Evolutionary conservation across 2,113 vertebrate species (phyloP), one percentile per base, ranked within the genome.

Genomic region (Phyllostomus hastatus): DNA sequence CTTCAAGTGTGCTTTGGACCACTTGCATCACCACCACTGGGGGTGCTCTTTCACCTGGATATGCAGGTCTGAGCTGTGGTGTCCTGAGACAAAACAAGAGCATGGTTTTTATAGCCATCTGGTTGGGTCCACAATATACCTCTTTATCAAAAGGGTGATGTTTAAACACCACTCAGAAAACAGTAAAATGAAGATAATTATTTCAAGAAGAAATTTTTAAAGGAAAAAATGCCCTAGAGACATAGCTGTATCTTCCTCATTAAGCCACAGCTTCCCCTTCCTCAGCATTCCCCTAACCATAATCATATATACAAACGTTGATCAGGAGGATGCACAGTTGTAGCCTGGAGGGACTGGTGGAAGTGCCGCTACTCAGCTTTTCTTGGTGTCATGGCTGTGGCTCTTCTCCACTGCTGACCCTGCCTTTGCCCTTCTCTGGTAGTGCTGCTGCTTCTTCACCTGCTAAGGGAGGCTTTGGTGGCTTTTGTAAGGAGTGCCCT

Each of bases 131-230:
- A 48, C 48, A 82, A 12, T 41, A 43, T 89, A 20, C 10, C 14
- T 95, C 75, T 59, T 89, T 95, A 91, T 83, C 87, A 85, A 93
- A 96, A 95, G 43, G 9, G 20, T 92, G n/a, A 57, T 88, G 14
- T 76, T 93, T 90, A 89, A 76, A 52, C n/a, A 91, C 48, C 72
- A 78, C 41, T 69, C 91, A 94, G 59, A 64, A 91, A 94, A 11
- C 14, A 70, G 14, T 72, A 85, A 91, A 94, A 73, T 43, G 52
- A 89, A 92, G 67, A 31, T 72, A 86, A 85, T 96, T 84, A 5
- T 92, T 95, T 61, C 81, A 83, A 76, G 86, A 67, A 38, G 93
- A 95, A 92, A 19, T 81, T n/a, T 90, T 80, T 86, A 92, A 84
- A 70, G 84, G 73, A 83, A 84, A 86, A 4, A 75, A 83, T 89